A percentile compares a stretch with the other conserved stretches of the same genome.
Conservation (phyloP, 2,888 invertebrate genomes). For the Biston stratarius region DNA sequence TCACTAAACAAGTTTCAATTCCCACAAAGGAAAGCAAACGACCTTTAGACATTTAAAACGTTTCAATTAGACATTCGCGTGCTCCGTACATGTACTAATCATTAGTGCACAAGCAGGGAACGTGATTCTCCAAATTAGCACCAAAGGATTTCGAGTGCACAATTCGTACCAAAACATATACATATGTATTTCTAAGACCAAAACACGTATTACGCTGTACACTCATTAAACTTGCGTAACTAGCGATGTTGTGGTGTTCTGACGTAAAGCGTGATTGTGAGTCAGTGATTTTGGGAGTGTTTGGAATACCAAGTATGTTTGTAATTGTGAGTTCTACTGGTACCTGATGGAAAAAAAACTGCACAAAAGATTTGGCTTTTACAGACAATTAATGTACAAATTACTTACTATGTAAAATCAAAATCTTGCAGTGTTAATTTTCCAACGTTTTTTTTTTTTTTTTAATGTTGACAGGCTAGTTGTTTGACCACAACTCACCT, state of each 20-base stretch:
- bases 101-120: constrained; percentile 34
- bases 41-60: constrained; percentile 41
- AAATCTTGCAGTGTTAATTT: too few relatives aligned
- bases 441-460: too few relatives aligned
- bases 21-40: constrained; percentile 28
- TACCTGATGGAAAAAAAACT: not conserved
- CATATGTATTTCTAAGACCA: constrained; percentile 10
- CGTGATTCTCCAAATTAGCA: constrained; percentile 53
- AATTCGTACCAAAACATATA: constrained; percentile 46
- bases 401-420: too few relatives aligned
- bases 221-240: constrained; percentile 46
- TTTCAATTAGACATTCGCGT: constrained; percentile 49
- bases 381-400: too few relatives aligned
- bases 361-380: too few relatives aligned
- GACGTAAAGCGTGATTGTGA: constrained; percentile 31
- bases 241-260: constrained; percentile 29
- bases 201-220: constrained; percentile 6
- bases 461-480: too few relatives aligned
- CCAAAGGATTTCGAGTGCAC: constrained; percentile 42
- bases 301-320: constrained; percentile 27
- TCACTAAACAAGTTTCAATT: constrained; percentile 2
- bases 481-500: too few relatives aligned
- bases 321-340: not conserved
- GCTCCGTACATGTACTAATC: constrained; percentile 30
- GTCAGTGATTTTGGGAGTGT: constrained; percentile 27